These are phyloP conservation scores for Cenopis cana DNA, from an alignment of 2,888 invertebrate genomes.

Conservation along the genomic window DNA sequence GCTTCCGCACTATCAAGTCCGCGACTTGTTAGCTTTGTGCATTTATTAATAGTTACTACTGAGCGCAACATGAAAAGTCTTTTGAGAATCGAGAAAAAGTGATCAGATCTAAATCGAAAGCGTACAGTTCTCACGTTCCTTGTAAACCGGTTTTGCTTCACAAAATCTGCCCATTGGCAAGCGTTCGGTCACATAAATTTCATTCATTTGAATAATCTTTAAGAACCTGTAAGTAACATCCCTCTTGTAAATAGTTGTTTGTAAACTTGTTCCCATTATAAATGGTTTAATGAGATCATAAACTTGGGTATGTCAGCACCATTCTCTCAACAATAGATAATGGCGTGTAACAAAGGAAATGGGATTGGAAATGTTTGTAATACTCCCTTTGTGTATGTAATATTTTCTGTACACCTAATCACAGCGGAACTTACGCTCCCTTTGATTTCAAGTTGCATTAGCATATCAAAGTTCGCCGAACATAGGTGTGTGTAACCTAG, in stretches of 20 bases:
- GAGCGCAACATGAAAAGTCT: slow-evolving; percentile 1
- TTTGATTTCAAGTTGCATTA: slow-evolving; percentile 46
- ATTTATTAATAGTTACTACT: slow-evolving; percentile 38
- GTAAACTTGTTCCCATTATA: slow-evolving; percentile 26
- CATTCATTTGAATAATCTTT: slow-evolving; percentile 19
- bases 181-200: slow-evolving; percentile 18
- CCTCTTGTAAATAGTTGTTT: slow-evolving; percentile 23
- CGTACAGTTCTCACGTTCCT: slow-evolving; percentile 40
- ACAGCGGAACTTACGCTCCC: slow-evolving; percentile 32
- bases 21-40: slow-evolving; percentile 21
- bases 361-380: slow-evolving; percentile 34
- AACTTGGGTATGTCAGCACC: slow-evolving; percentile 16
- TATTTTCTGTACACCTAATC: slow-evolving; percentile 42
- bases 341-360: slow-evolving; percentile 15
- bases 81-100: slow-evolving; percentile 19
- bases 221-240: slow-evolving; percentile 36
- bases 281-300: slow-evolving; percentile 14
- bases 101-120: slow-evolving; percentile 21
- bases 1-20: slow-evolving; percentile 39
- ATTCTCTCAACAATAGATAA: slow-evolving; percentile 8
- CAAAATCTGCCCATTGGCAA: slow-evolving; percentile 26
- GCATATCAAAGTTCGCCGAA: slow-evolving; percentile 47
- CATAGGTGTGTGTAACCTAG: slow-evolving; percentile 34
- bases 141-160: slow-evolving; percentile 34
- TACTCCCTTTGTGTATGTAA: slow-evolving; percentile 14